These are phyloP conservation scores for Pogonomyrmex californicus DNA, from an alignment of 1,140 invertebrate genomes.

Conservation along the genomic window DNA sequence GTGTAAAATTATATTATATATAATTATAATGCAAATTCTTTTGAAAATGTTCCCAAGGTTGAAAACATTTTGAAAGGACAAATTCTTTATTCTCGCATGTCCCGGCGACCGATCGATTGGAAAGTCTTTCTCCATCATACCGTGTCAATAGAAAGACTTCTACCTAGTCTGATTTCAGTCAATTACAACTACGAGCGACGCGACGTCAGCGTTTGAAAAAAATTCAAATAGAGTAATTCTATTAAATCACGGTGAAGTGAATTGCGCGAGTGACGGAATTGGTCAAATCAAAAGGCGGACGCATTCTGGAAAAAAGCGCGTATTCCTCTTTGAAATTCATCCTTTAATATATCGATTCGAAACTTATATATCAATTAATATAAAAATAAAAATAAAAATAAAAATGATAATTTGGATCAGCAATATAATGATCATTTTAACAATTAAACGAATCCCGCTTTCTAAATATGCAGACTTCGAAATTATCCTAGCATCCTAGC, in stretches of 20 bases:
- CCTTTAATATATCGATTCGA: neutral
- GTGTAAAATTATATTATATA: neutral
- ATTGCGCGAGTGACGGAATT: neutral
- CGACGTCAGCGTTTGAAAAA: neutral
- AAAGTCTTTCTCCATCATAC: neutral
- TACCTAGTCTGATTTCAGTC: conserved; percentile 15
- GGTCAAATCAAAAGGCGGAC: neutral
- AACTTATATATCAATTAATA: conserved; percentile 3
- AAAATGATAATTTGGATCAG: neutral
- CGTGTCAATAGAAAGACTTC: neutral
- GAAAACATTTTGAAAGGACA: conserved; percentile 27
- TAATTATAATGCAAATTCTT: conserved; percentile 30
- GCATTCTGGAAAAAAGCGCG: neutral
- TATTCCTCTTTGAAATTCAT: neutral
- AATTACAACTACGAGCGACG: neutral
- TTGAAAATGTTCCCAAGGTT: neutral
- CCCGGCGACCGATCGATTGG: conserved; percentile 15
- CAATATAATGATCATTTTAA: neutral
- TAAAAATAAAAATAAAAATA: neutral
- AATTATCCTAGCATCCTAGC: neutral
- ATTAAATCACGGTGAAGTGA: neutral
- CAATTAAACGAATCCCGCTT: neutral
- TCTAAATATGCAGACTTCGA: neutral
- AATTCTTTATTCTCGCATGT: conserved; percentile 6
- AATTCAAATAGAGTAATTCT: conserved; percentile 15